Percentiles rank a stretch among this genome's conserved stretches.
These are phyloP conservation scores for Malurus alboscapulatus DNA, from an alignment of 2,113 vertebrate genomes.

Conservation along the genomic window DNA sequence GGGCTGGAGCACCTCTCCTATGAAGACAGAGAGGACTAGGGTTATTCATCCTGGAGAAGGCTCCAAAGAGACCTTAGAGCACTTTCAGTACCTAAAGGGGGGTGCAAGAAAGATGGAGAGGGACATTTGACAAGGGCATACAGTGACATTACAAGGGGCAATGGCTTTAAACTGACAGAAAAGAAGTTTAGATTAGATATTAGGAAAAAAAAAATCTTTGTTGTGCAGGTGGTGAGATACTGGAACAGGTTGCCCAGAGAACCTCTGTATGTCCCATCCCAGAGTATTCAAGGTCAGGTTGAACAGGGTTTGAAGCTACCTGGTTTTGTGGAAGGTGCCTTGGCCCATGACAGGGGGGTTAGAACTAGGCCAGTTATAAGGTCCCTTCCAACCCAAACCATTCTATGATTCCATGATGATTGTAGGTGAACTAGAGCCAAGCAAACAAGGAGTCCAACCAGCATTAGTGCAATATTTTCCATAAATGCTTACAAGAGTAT, in stretches of 20 bases:
- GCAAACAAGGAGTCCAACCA: neutral
- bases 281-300: neutral
- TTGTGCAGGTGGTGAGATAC: neutral
- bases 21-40: neutral
- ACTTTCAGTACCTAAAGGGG: neutral
- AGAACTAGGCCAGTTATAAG: neutral
- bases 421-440: neutral
- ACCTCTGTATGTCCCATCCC: neutral
- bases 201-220: neutral
- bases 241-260: neutral
- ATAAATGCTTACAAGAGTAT: neutral
- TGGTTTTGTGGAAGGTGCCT: neutral
- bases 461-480: neutral
- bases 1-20: neutral
- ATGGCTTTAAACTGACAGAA: neutral
- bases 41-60: neutral
- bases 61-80: neutral
- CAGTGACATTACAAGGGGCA: neutral
- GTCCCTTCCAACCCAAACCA: neutral
- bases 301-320: neutral
- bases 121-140: accelerated
- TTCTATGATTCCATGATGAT: neutral
- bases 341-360: accelerated
- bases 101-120: neutral
- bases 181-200: neutral